Percentiles rank a stretch among this genome's conserved stretches.
Evolutionary conservation across 2,113 vertebrate genomes (phyloP).

Genomic region (Alosa alosa): DNA sequence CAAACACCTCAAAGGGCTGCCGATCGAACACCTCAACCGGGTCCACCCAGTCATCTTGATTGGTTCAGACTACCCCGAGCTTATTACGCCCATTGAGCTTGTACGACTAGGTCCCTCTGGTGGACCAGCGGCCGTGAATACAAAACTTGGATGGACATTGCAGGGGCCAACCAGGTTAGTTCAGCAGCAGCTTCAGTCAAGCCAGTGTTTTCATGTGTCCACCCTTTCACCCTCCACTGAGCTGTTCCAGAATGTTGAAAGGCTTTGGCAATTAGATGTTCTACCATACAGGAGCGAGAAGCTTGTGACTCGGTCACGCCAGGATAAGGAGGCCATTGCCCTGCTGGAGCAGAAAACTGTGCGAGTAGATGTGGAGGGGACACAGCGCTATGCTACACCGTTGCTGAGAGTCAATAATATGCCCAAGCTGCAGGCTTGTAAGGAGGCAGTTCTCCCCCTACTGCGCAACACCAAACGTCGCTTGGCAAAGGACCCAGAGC

Average conservation of each 20-base stretch:
- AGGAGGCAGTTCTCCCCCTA: background rate
- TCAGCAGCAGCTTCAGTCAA: background rate
- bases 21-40: background rate
- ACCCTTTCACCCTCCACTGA: background rate
- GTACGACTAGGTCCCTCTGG: constrained; percentile 24
- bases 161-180: constrained; percentile 1
- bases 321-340: constrained; percentile 10
- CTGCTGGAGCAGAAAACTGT: constrained; percentile 19
- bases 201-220: background rate
- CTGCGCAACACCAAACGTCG: background rate
- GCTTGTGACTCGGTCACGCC: constrained; percentile 4
- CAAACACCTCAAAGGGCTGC: constrained; percentile 8
- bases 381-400: constrained; percentile 14
- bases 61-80: constrained; percentile 20
- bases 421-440: background rate
- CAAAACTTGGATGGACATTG: background rate
- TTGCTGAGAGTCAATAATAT: background rate
- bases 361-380: constrained; percentile 8
- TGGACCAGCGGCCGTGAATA: background rate
- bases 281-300: constrained; percentile 14
- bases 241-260: constrained; percentile 20
- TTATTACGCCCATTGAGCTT: constrained; percentile 25
- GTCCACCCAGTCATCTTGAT: constrained; percentile 16
- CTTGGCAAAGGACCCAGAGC: constrained; percentile 13
- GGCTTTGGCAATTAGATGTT: constrained; percentile 24